Evolutionary conservation across 2,113 vertebrate species (phyloP), one percentile per base, ranked within the genome.

Genomic region (Salvelinus namaycush): DNA sequence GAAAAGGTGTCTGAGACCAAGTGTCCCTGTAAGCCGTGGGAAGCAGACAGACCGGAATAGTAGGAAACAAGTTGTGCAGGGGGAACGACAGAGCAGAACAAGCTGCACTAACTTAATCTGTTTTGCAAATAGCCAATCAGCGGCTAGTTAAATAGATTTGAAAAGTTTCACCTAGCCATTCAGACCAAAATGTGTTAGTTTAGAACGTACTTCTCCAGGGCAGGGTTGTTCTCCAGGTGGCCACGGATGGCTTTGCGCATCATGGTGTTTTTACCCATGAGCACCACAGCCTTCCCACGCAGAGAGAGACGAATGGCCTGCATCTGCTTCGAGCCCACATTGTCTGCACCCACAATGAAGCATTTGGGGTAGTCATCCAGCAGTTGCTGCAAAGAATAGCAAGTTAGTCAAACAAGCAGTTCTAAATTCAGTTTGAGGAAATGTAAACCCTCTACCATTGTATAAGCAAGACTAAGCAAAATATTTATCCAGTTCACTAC

Each of bases 211-310:
- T 98, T 99, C 89, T 99, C 98, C 85, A 99, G 80, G 16, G 97
- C 95, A 0, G 98, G 95, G 80, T 98, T 99, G 89, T 98, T 99
- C 79, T 99, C 97, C 94, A 99, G 93, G n/a, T 99, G 98, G 0
- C 98, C 98, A 54, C 97, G 96, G 83, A 99, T 99, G 79, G 98
- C 97, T 89, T 99, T 99, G 75, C 98, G 96, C 98, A 99, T 99
- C 98, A 99, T 99, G 1, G 98, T 99, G 72, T 99, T 99, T 92
- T 99, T 99, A 71, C 96, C 97, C 97, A 98, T 99, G 74, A 99
- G 92, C 83, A 99, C 96, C 20, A 99, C 95, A 0, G 96, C 96
- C 85, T 98, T 99, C 8, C 96, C 94, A 0, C 97, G 95, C 84
- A 99, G 94, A 14, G 96, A 99, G 94, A 99, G 94, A 1, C 97